These are phyloP conservation scores for Porites divaricata DNA, from an alignment of 92 coral and sea anemone species.

Conservation along the genomic window DNA sequence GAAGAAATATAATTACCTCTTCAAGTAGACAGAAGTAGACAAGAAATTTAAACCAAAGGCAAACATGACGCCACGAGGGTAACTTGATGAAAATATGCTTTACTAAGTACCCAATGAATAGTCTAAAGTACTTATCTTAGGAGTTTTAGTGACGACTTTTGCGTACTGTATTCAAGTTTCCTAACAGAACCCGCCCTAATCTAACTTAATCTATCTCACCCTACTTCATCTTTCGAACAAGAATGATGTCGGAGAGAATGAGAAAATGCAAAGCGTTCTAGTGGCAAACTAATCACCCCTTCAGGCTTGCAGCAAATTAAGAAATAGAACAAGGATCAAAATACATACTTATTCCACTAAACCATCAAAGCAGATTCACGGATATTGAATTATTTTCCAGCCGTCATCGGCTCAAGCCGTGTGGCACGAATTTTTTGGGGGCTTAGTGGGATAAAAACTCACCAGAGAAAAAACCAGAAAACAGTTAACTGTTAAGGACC, in stretches of 20 bases:
- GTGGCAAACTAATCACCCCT: background rate
- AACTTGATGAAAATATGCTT: too few relatives aligned
- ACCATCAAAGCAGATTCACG: background rate
- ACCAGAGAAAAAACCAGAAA: too few relatives aligned
- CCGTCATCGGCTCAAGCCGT: background rate
- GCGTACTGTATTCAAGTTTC: background rate
- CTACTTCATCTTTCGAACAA: background rate
- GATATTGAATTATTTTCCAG: background rate
- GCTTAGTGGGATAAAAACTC: background rate
- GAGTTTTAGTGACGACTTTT: background rate
- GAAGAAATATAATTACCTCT: background rate
- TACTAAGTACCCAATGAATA: background rate
- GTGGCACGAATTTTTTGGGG: background rate
- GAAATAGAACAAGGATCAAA: background rate
- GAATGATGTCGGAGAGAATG: background rate
- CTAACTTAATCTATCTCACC: background rate
- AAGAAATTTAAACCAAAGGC: too few relatives aligned
- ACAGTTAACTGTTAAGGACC: too few relatives aligned
- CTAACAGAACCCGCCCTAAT: background rate
- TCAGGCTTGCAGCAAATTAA: background rate
- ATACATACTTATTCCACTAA: background rate
- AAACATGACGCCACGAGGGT: too few relatives aligned
- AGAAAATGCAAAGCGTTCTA: background rate
- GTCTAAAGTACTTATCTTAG: background rate
- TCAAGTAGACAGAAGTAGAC: too few relatives aligned